phyloP scores from a whole-genome alignment of 2,888 invertebrate genomes.

The Epistrophella euchroma region DNA sequence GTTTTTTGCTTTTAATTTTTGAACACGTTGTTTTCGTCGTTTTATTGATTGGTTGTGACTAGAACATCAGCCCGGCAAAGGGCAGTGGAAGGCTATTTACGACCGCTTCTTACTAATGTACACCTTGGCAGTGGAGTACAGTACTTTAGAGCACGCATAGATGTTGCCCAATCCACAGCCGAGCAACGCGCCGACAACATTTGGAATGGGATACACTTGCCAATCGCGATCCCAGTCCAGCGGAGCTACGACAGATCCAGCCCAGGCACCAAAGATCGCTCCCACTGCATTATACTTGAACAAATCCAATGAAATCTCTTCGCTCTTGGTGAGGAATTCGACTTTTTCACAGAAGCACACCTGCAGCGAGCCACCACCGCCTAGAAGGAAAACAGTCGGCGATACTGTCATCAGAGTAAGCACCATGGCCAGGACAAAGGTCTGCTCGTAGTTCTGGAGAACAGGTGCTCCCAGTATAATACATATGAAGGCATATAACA shows the following conservation, averaged over 20 bases:
- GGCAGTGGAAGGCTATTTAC: constrained; percentile 50
- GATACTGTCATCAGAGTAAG: constrained; percentile 82
- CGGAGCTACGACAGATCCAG: constrained; percentile 91
- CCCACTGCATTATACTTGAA: constrained; percentile 83
- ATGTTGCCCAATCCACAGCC: constrained; percentile 86
- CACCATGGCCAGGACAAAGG: constrained; percentile 82
- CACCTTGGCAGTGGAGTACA: constrained; percentile 81
- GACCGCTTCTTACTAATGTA: constrained; percentile 81
- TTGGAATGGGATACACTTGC: constrained; percentile 90
- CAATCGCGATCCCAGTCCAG: constrained; percentile 94
- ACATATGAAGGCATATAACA: constrained; percentile 82
- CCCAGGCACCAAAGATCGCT: constrained; percentile 89
- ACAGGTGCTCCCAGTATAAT: constrained; percentile 84
- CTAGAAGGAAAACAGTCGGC: constrained; percentile 82
- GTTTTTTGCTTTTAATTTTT: constrained; percentile 51
- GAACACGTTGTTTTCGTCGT: constrained; percentile 59
- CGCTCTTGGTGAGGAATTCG: constrained; percentile 81
- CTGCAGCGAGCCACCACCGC: constrained; percentile 82
- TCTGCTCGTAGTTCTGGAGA: constrained; percentile 83
- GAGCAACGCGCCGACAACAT: constrained; percentile 86
- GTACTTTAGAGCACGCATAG: constrained; percentile 81
- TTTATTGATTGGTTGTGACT: constrained; percentile 61
- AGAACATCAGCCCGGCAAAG: constrained; percentile 51
- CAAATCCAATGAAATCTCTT: constrained; percentile 82
- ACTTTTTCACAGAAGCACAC: constrained; percentile 83